Evolutionary conservation across 2,888 invertebrate genomes (phyloP).

Genomic region (Auanema sp.): DNA sequence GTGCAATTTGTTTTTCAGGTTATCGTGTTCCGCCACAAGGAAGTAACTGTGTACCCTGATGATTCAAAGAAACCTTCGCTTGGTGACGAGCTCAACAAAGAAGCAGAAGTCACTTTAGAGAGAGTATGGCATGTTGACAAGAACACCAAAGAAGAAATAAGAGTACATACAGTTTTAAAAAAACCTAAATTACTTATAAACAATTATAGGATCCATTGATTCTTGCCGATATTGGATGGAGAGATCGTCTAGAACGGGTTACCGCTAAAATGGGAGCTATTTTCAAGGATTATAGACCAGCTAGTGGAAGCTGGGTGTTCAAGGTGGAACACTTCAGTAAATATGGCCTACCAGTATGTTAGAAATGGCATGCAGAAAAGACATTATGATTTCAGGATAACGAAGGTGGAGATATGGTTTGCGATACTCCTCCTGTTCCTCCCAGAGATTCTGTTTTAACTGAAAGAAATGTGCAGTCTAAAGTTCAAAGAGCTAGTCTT

Average conservation of each 20-base stretch:
- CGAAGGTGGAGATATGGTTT: background rate
- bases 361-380: background rate
- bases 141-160: constrained; percentile 78
- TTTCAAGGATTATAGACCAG: constrained; percentile 87
- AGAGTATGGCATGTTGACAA: constrained; percentile 91
- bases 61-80: constrained; percentile 86
- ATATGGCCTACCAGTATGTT: constrained; percentile 65
- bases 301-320: constrained; percentile 97
- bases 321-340: constrained; percentile 67
- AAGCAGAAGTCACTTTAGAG: constrained; percentile 76
- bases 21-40: constrained; percentile 76
- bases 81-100: constrained; percentile 84
- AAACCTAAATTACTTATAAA: too few relatives aligned
- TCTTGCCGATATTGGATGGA: constrained; percentile 80
- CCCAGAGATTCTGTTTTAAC: constrained; percentile 14
- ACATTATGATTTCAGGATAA: background rate
- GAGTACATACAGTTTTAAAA: constrained; percentile 66
- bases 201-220: constrained; percentile 71
- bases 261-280: constrained; percentile 84
- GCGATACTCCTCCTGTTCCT: constrained; percentile 23
- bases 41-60: constrained; percentile 88
- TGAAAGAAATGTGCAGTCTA: constrained; percentile 27
- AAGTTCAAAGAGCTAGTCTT: constrained; percentile 26
- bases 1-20: constrained; percentile 31
- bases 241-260: constrained; percentile 80